Conservation (phyloP, 2,888 invertebrate genomes). For the Nemoura dubitans region DNA sequence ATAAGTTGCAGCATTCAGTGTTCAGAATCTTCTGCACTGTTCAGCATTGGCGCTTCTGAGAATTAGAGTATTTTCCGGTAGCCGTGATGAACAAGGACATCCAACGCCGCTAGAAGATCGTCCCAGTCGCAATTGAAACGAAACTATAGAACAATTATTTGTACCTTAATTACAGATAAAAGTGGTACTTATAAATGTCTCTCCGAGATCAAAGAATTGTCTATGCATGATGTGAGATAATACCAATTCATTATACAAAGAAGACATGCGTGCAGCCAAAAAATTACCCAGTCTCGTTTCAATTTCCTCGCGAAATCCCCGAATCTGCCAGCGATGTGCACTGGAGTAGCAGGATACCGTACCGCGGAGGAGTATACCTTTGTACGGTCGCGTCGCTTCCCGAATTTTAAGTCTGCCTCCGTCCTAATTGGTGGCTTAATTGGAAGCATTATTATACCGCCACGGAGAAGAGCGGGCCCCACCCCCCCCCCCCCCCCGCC, state of each 20-base stretch:
- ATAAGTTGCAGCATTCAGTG: no score
- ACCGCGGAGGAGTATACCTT: no score
- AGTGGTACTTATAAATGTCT: neutral
- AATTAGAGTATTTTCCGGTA: no score
- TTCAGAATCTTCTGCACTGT: no score
- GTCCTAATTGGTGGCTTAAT: conserved; percentile 23
- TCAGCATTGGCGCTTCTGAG: no score
- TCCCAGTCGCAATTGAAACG: no score
- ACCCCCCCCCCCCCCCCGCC: neutral
- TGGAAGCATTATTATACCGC: conserved; percentile 19
- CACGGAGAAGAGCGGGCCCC: neutral
- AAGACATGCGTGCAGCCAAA: neutral
- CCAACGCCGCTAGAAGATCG: no score
- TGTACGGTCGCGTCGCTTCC: neutral
- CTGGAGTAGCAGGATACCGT: no score
- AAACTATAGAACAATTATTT: neutral
- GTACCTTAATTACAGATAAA: neutral
- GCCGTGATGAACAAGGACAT: no score
- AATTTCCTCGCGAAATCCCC: neutral
- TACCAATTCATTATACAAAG: neutral
- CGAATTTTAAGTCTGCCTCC: conserved; percentile 8
- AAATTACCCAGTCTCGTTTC: neutral
- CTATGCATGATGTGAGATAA: neutral
- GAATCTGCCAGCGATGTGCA: neutral
- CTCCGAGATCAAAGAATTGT: neutral